phyloP scores from a whole-genome alignment of 1,140 invertebrate genomes.

The Dufourea novaeangliae region DNA sequence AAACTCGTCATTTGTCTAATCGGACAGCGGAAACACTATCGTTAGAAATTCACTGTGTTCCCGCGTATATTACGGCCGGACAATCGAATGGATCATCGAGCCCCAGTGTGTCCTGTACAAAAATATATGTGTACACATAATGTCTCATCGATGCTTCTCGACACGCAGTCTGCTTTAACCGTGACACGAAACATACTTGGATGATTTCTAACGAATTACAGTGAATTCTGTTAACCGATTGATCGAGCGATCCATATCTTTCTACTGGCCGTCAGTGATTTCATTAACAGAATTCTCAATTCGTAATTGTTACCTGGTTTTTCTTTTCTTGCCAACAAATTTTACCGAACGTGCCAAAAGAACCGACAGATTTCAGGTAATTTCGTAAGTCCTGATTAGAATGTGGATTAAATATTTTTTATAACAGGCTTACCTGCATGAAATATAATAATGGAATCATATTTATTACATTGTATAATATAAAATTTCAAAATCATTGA shows the following conservation, averaged over 20 bases:
- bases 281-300: conserved; percentile 36
- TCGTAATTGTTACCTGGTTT: neutral
- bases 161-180: conserved; percentile 77
- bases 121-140: conserved; percentile 72
- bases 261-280: conserved; percentile 36
- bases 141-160: conserved; percentile 67
- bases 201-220: neutral
- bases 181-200: conserved; percentile 60
- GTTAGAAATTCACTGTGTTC: conserved; percentile 51
- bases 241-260: neutral
- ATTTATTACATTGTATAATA: too few relatives aligned
- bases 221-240: conserved; percentile 42
- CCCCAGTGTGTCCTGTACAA: conserved; percentile 67
- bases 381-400: neutral
- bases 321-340: too few relatives aligned
- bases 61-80: conserved; percentile 20
- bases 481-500: too few relatives aligned
- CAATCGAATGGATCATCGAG: conserved; percentile 53
- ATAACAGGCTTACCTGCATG: too few relatives aligned
- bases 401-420: too few relatives aligned
- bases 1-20: conserved; percentile 8
- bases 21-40: conserved; percentile 32
- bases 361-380: neutral
- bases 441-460: too few relatives aligned
- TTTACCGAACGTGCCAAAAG: neutral